These are phyloP conservation scores for Acrobasis consociella DNA, from an alignment of 2,888 invertebrate genomes.

Conservation along the genomic window DNA sequence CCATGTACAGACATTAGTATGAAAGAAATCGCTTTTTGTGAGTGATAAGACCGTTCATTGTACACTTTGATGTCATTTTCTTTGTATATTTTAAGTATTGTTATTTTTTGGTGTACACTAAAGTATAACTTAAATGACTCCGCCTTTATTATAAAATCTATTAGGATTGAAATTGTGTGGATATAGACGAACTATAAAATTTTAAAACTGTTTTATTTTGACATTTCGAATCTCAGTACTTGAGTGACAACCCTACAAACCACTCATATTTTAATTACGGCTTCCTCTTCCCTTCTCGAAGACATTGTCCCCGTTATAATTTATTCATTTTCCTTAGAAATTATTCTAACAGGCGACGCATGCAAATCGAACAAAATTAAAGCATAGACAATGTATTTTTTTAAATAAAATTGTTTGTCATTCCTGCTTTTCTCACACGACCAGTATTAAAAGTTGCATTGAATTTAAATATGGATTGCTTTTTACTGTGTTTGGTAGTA, in stretches of 20 bases:
- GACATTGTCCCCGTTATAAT: constrained; percentile 73
- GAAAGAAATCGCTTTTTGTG: no score
- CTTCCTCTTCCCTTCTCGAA: constrained; percentile 69
- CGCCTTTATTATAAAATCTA: no score
- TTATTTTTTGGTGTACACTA: no score
- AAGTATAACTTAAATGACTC: no score
- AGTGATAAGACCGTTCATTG: no score
- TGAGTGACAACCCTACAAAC: constrained; percentile 51
- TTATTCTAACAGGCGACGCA: constrained; percentile 57
- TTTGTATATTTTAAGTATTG: no score
- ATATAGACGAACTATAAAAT: no score
- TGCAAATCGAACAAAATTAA: constrained; percentile 71
- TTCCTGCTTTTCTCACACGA: constrained; percentile 66
- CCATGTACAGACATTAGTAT: no score
- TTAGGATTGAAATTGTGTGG: no score
- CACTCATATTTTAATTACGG: constrained; percentile 72
- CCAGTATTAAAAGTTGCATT: constrained; percentile 40
- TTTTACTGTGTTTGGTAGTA: background rate
- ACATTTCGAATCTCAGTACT: no score
- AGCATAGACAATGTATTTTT: constrained; percentile 68
- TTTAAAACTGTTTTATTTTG: no score
- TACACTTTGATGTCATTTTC: no score
- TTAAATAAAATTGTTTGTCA: constrained; percentile 61
- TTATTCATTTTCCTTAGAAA: constrained; percentile 73
- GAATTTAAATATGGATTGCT: constrained; percentile 4